Conservation (phyloP, 2,113 vertebrate species). For the Montifringilla adamsi region DNA sequence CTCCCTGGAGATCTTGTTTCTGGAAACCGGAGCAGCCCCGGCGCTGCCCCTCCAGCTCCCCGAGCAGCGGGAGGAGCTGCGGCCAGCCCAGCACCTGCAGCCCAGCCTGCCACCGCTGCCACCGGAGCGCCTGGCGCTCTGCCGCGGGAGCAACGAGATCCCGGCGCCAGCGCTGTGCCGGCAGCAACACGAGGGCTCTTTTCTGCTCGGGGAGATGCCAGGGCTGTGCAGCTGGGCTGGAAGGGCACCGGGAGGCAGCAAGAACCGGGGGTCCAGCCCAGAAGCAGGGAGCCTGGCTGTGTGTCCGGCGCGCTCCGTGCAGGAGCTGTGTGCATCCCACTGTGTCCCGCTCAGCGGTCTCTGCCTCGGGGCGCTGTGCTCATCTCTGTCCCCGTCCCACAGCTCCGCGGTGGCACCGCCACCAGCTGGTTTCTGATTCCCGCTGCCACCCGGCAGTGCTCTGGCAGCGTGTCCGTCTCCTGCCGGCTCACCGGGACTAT, state of each 20-base stretch:
- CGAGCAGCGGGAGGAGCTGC: neutral
- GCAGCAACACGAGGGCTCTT: neutral
- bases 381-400: accelerated
- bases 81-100: slow-evolving; percentile 12
- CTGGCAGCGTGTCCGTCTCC: neutral
- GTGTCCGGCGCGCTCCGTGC: accelerated
- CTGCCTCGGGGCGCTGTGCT: neutral
- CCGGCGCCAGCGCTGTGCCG: neutral
- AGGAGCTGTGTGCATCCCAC: accelerated
- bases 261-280: neutral
- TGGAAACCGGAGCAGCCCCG: slow-evolving; percentile 43
- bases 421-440: neutral
- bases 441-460: neutral
- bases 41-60: neutral
- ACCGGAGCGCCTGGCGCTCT: neutral
- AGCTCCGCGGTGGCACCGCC: accelerated
- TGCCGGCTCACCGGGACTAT: neutral
- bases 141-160: neutral
- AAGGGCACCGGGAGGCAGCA: neutral
- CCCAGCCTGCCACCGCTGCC: neutral
- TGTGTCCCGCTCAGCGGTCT: neutral
- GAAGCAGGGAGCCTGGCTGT: neutral
- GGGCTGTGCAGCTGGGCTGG: neutral
- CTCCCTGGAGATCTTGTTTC: slow-evolving; percentile 32
- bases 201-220: neutral